Base-by-base conservation (phyloP, 2,113 vertebrate species). In the Ranitomeya imitator region DNA sequence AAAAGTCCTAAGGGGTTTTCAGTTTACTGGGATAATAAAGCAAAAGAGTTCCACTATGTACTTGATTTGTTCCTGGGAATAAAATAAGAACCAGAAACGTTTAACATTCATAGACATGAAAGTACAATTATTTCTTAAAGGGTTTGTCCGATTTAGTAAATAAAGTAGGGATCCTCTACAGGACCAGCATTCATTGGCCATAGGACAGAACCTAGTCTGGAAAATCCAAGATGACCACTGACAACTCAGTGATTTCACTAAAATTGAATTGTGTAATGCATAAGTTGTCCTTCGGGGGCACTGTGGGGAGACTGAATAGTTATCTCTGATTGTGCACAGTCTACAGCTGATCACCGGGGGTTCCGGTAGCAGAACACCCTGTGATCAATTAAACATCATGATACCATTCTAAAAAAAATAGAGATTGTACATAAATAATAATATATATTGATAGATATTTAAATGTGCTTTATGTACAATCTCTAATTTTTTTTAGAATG, bases 1-100 rank as follows among this genome's bases (percentile, higher is more conserved):
- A n/a, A 21, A 7, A 18, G 15, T 88, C 79, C 87, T 21, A 8
- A 18, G 80, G 71, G 79, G 7, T n/a, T 73, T 26, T 31, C 14
- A 16, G 54, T 88, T 54, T 77, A 21, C 80, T 77, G 59, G 87
- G 71, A 88, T 84, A 63, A 88, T 88, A 65, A 83, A 88, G 65
- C 21, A 67, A 23, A 83, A 74, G 1, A 60, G 14, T 59, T 87
- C 23, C 78, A 59, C 14, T 31, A 19, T 73, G 7, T 65, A 37
- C 23, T 19, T 26, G 23, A 67, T 55, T 85, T 71, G 26, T 51
- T n/a, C 21, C 59, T 21, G 19, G 16, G 63, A 71, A 26, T 10
- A 26, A 10, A 13, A 60, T 14, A 19, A 21, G 9, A n/a, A 4
- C 12, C 2, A 31, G 45, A 37, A 74, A 18, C 52, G 37, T 51